Evolutionary conservation across 2,797 vertebrate species (phyloP), one percentile per base, ranked within the genome.

Genomic region (Platalea minor): DNA sequence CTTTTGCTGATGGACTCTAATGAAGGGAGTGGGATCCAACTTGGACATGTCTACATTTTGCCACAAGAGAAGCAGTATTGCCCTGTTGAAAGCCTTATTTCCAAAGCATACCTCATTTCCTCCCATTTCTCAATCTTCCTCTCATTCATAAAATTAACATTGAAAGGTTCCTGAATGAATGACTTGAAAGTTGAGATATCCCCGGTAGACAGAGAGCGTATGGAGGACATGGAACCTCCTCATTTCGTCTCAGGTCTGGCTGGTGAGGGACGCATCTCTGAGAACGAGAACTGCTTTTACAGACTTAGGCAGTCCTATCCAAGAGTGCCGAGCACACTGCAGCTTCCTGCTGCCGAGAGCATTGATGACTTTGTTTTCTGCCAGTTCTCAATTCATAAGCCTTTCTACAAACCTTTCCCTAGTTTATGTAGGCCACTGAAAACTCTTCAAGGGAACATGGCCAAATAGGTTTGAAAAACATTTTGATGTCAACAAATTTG

Each of bases 181-280:
- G 3, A 67, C 20, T 17, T 61, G 20, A 21, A 67, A 54, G 56
- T 2, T 61, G 54, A 67, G 19, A 31, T 74, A 21, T 50, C 18
- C 23, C 29, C 6, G 1, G 12, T 29, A 60, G 28, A 23, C 68
- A 76, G 20, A 70, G 43, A 37, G 18, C 1, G 0, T 63, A 37
- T 1, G 8, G 31, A 86, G 41, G 29, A n/a, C 1, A 7, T 26
- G 43, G 37, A 85, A 85, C 0, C 1, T 56, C 25, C 60, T 77
- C 12, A 6, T 60, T 95, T 89, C 2, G 0, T 56, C 26, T 80
- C 0, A 0, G 17, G n/a, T 26, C 29, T 80, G 68, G 31, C 67
- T 73, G 35, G 6, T 59, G 35, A 69, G 35, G 39, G 19, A 43
- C 37, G 21, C 2, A 0, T 24, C 31, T 53, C 43, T 74, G 61